Percentiles rank a stretch among this genome's conserved stretches.
phyloP scores from a whole-genome alignment of 2,888 invertebrate genomes.

The Drosophila emarginata region DNA sequence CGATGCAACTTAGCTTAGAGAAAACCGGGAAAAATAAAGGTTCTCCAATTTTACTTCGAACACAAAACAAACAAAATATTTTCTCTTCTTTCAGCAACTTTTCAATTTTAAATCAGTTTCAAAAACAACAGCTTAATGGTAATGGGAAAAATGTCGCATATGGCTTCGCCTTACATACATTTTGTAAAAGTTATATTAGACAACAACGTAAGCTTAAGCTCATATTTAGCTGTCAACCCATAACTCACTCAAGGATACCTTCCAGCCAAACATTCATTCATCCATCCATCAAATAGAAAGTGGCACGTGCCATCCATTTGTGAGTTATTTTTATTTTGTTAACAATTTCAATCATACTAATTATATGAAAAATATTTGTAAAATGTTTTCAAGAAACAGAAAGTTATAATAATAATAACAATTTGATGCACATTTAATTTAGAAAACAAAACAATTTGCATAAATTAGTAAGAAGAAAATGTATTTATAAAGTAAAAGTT shows the following conservation, averaged over 20 bases:
- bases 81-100: not conserved
- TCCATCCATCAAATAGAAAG: not conserved
- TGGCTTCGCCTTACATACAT: not conserved
- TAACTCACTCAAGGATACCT: not conserved
- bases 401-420: conserved; percentile 17
- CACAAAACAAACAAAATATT: not conserved
- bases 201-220: not conserved
- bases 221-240: not conserved
- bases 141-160: not conserved
- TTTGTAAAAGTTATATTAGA: not conserved
- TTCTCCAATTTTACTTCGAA: not conserved
- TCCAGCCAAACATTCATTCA: not conserved
- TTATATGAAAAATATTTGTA: conserved; percentile 5
- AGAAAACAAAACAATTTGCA: conserved; percentile 52
- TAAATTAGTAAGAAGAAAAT: conserved; percentile 42
- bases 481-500: conserved; percentile 50
- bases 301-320: not conserved
- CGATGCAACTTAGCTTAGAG: no score
- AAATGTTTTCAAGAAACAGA: not conserved
- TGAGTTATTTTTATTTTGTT: not conserved
- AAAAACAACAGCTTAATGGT: not conserved
- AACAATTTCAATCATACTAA: conserved; percentile 11
- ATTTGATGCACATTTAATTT: conserved; percentile 48
- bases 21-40: no score
- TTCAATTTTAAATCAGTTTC: not conserved